These are phyloP conservation scores for Ectemnius cavifrons DNA, from an alignment of 2,888 invertebrate genomes.

Conservation along the genomic window DNA sequence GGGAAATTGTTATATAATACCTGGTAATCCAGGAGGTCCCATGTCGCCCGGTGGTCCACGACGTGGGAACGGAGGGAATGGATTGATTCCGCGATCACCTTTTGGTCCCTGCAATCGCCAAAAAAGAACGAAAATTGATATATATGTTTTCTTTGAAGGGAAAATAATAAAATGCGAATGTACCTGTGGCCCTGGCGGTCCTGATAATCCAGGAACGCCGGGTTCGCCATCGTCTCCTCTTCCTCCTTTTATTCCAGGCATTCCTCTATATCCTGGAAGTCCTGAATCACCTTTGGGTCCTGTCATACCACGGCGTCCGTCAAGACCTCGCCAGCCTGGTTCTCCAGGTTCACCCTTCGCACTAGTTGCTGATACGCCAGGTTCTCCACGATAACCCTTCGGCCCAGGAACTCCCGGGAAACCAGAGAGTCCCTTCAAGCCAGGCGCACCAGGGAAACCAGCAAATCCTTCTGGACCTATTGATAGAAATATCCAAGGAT, in stretches of 20 bases:
- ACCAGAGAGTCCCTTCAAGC: constrained; percentile 83
- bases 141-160: neutral
- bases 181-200: constrained; percentile 69
- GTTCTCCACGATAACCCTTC: constrained; percentile 82
- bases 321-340: constrained; percentile 69
- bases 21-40: constrained; percentile 82
- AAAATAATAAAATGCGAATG: constrained; percentile 1
- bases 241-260: constrained; percentile 71
- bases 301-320: constrained; percentile 69
- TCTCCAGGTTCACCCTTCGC: constrained; percentile 77
- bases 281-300: constrained; percentile 75
- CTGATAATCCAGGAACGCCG: constrained; percentile 79
- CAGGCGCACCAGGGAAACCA: constrained; percentile 81
- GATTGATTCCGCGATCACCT: constrained; percentile 75
- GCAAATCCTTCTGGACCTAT: constrained; percentile 81
- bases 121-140: constrained; percentile 7
- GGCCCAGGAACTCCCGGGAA: constrained; percentile 80
- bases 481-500: neutral
- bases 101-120: constrained; percentile 69
- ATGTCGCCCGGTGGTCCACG: constrained; percentile 80
- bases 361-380: constrained; percentile 80
- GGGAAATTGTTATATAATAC: constrained; percentile 60
- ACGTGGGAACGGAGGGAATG: constrained; percentile 65
- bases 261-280: constrained; percentile 69
- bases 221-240: constrained; percentile 77